Conservation (phyloP, 2,113 vertebrate species). For the Miniopterus natalensis region DNA sequence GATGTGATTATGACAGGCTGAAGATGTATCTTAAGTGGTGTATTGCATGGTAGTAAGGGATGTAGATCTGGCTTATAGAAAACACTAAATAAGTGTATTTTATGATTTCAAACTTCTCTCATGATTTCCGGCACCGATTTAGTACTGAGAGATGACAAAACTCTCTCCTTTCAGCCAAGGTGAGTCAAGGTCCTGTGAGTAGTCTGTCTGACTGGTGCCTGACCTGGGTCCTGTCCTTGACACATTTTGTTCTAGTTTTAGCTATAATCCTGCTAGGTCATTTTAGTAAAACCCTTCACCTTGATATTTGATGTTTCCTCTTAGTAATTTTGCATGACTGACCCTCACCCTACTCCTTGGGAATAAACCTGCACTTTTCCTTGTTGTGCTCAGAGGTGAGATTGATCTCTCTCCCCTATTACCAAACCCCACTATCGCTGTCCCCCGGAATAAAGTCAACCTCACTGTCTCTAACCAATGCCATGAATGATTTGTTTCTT, state of each 20-base stretch:
- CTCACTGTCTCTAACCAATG: neutral
- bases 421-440: neutral
- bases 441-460: neutral
- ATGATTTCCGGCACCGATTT: neutral
- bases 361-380: neutral
- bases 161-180: neutral
- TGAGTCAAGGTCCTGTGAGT: neutral
- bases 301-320: neutral
- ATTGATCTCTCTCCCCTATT: neutral
- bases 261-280: neutral
- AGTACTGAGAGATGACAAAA: neutral
- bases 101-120: neutral
- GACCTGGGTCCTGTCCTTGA: neutral
- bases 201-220: neutral
- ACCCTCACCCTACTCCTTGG: rapidly evolving
- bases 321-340: neutral
- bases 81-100: neutral
- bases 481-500: neutral
- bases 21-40: neutral
- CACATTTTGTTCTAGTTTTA: neutral
- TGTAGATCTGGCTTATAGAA: neutral
- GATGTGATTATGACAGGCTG: neutral
- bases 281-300: neutral
- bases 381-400: neutral
- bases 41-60: neutral